Evolutionary conservation across 2,888 invertebrate genomes (phyloP), one percentile per base, ranked within the genome.

Genomic region (Hoplodrina ambigua): DNA sequence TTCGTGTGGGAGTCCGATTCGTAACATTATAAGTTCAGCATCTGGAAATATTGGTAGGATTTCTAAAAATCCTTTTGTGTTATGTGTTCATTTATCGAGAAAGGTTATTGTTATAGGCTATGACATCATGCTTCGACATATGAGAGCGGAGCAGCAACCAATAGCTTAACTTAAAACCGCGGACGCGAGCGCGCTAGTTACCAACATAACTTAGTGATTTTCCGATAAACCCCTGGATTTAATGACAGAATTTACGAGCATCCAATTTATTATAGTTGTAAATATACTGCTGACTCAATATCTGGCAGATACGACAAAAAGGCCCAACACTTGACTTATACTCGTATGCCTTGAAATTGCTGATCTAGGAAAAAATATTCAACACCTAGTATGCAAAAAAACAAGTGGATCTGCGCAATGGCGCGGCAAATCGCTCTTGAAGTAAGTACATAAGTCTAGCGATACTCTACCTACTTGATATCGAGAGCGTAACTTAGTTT

Each of bases 401-500:
- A 55, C 52, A 44, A 71, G 53, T 33, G 50, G 56, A 64, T 56
- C 20, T 52, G 56, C 25, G 58, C 78, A 63, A 63, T 64, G 77
- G 53, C 30, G 72, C 67, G 67, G 56, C 15, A 81, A 81, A 81
- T 72, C n/a, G 19, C 41, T 63, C 56, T 72, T 72, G 46, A 68
- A 65, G 25, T 56, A 53, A 25, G 25, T 25, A 25, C 25, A 25
- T 25, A 25, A 61, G 59, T 53, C 46, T 46, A 53, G 11, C 46
- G 20, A 49, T 55, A 75, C 46, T 61, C 19, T 52, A 8, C 37
- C 37, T 37, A 20, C 19, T 49, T 17, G 7, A 61, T 49, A 58
- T 46, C 7, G 3, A 67, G 41, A 25, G 50, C 50, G n/a, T 54
- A 30, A 46, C 30, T 63, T 46, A 64, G 46, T 69, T 57, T 56